Evolutionary conservation across 2,113 vertebrate species (phyloP).

Genomic region (Brachyhypopomus occidentalis): DNA sequence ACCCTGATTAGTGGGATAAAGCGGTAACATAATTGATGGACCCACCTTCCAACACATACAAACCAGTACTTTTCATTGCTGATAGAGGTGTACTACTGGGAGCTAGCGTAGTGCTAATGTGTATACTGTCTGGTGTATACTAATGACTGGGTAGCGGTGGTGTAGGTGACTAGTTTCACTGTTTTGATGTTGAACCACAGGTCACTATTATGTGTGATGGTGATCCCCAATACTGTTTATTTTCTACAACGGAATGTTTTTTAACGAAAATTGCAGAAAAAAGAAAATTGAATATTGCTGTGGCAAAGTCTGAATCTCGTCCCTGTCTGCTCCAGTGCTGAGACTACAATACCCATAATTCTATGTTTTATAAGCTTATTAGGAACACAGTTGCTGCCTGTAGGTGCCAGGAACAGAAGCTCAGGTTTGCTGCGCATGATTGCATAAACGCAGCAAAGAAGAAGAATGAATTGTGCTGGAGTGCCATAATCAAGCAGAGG

Average conservation of each 20-base stretch:
- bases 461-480: not conserved
- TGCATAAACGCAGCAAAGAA: not conserved
- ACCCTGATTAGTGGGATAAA: too few relatives aligned
- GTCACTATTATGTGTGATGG: not conserved
- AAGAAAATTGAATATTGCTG: not conserved
- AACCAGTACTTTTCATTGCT: too few relatives aligned
- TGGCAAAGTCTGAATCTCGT: not conserved
- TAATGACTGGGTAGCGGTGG: too few relatives aligned
- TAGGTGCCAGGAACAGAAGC: not conserved
- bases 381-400: not conserved
- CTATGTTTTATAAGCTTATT: not conserved
- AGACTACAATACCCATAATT: not conserved
- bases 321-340: too few relatives aligned
- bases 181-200: not conserved
- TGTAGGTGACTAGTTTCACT: not conserved
- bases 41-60: too few relatives aligned
- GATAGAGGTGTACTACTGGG: too few relatives aligned
- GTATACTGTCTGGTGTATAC: too few relatives aligned
- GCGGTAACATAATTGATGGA: too few relatives aligned
- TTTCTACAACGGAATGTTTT: not conserved
- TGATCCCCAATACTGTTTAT: not conserved
- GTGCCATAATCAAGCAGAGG: not conserved
- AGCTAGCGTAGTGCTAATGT: too few relatives aligned
- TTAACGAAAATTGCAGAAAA: not conserved
- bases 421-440: not conserved